Evolutionary conservation across 1,140 invertebrate genomes (phyloP), one percentile per base, ranked within the genome.

Genomic region (Hylyphantes graminicola): DNA sequence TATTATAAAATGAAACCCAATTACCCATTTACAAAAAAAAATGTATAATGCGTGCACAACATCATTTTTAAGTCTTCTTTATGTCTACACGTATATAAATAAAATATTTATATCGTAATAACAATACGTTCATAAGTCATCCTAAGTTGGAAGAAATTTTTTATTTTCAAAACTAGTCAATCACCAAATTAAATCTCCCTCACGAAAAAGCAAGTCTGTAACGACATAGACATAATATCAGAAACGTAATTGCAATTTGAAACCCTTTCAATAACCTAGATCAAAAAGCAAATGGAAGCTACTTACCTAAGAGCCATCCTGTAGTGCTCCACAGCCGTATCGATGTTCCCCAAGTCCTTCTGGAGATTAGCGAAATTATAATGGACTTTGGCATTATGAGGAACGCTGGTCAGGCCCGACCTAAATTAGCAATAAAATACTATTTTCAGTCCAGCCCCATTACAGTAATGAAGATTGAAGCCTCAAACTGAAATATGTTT

Each of bases 291-390:
- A 7, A 61, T 76, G 63, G 61, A 61, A 48, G 35, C 59, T 35
- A 12, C 92, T 93, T 90, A 96, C 96, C 93, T 94, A 35, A 96
- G 90, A 15, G 95, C 94, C 89, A 93, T 92, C 87, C 92, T 92
- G 90, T 96, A 97, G 90, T 96, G 95, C 87, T 92, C 90, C 64
- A 94, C 93, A 3, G 95, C 95, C 67, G 92, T 90, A 68, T 94
- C 92, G 70, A 92, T 91, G 54, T 93, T 92, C 13, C 90, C 90
- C 19, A 92, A 91, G 89, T 96, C 95, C 88, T 94, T 93, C 72
- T 95, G 92, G 88, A 95, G 94, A 91, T 97, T 97, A 35, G 93
- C 96, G 89, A 94, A 96, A 90, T 97, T 97, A 90, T 96, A 97
- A 90, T 96, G 95, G 90, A 96, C 93, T 90, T 97, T 97, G 55